Evolutionary conservation across 2,113 vertebrate genomes (phyloP).

Genomic region (Gulo gulo): DNA sequence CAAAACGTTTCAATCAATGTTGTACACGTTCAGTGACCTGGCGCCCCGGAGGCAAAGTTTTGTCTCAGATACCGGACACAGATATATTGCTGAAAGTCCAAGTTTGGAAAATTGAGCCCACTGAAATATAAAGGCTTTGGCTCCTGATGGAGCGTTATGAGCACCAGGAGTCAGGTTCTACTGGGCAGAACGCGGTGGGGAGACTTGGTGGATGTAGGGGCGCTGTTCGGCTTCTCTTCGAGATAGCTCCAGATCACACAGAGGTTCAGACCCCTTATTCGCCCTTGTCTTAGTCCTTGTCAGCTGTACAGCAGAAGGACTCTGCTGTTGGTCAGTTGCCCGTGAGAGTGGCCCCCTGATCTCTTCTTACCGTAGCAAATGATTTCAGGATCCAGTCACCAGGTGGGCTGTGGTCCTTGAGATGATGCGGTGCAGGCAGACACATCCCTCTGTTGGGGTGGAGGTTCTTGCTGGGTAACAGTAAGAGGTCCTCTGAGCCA

Average conservation of each 20-base stretch:
- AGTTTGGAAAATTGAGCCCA: conserved; percentile 3
- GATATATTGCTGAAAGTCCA: conserved; percentile 53
- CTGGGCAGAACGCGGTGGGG: not conserved
- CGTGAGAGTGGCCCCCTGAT: not conserved
- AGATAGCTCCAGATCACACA: not conserved
- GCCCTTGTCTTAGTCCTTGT: not conserved
- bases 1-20: conserved; percentile 74
- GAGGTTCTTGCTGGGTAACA: not conserved
- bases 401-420: not conserved
- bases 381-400: not conserved
- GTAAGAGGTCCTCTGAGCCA: not conserved
- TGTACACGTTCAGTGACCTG: conserved; percentile 49
- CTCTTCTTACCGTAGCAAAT: not conserved
- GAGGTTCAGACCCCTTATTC: not conserved
- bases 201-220: not conserved
- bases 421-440: not conserved
- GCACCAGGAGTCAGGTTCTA: not conserved
- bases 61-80: conserved; percentile 25
- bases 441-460: not conserved
- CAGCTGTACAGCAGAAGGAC: not conserved
- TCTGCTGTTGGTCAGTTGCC: not conserved
- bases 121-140: not conserved
- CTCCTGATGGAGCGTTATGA: not conserved
- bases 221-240: not conserved
- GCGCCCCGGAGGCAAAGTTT: conserved; percentile 40